Base-by-base conservation (phyloP, 2,888 invertebrate genomes). In the Acanthopleura granulata region DNA sequence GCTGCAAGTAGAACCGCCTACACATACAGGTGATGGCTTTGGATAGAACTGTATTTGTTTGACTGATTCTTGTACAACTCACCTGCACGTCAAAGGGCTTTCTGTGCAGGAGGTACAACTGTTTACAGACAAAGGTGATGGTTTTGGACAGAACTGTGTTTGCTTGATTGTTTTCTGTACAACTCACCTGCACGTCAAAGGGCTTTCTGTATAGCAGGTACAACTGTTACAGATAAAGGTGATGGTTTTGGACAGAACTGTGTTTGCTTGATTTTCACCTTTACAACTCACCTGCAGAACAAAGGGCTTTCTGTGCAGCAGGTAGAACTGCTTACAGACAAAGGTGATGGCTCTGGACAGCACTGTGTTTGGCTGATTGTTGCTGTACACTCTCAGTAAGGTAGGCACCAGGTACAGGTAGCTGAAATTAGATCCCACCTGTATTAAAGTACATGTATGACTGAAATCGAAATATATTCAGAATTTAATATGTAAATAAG, bases 361-460 rank as follows among this genome's bases (percentile, higher is more conserved):
- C 29, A 98, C 92, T 88, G 95, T 95, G 91, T 99, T 99, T 0
- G 98, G 97, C 92, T 98, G 99, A 91, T 98, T 97, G 87, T 97
- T 97, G 1, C 98, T 97, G 91, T 99, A 99, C 75, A 99, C 95
- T 92, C 98, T 96, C 72, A 99, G 92, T 40, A 99, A 91, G 0
- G 99, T 98, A 29, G 99, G 99, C 96, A 99, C 98, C 82, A 99
- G 98, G 84, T 98, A 92, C 74, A 99, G 93, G 89, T 98, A 99
- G 25, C 96, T 96, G 87, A 57, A 57, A 57, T 4, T 57, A 22
- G 22, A 57, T 40, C n/a, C n/a, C n/a, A n/a, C n/a, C n/a, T n/a
- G n/a, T n/a, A n/a, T n/a, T n/a, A n/a, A n/a, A n/a, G n/a, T n/a
- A n/a, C n/a, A n/a, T n/a, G n/a, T n/a, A n/a, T n/a, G n/a, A n/a